Evolutionary conservation across 2,888 invertebrate species (phyloP), one percentile per base, ranked within the genome.

Genomic region (Euphydryas editha): DNA sequence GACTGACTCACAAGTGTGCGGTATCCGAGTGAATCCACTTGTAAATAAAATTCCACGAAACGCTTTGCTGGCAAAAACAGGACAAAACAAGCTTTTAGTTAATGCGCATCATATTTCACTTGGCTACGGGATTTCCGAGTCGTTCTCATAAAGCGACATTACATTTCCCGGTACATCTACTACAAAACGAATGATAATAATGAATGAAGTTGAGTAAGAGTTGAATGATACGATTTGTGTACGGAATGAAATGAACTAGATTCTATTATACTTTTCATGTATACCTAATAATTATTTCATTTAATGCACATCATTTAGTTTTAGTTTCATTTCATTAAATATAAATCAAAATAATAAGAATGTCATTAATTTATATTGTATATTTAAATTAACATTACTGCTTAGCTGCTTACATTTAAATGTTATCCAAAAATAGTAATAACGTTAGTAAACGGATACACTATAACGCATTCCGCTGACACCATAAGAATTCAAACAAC

Each of bases 31-130:
- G 69, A 57, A 69, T 59, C 62, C 57, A 54, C 58, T 67, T 62
- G 68, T 65, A 81, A 83, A 83, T 80, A 85, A 80, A 79, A 83
- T 80, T 77, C 77, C 78, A 75, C 78, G 77, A 81, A 85, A 83
- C 77, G 78, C 76, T 83, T 79, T 71, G 76, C 76, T 78, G 85
- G 84, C 84, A 87, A 88, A 88, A 88, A 86, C 85, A 82, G 81
- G 77, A 84, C 83, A 85, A 81, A 86, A 85, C 85, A 82, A 83
- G 87, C 87, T 83, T 87, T 86, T 82, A 80, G 80, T 84, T 86
- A 88, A 89, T 88, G 87, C 80, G 85, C 79, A 83, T 88, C 87
- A 88, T 89, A 88, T 88, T 88, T 89, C 88, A 88, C 84, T 83
- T 80, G 76, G 75, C 75, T 77, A 81, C 81, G 84, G 83, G 80